Base-by-base conservation (phyloP, 2,113 vertebrate genomes). In the Sapayoa aenigma region DNA sequence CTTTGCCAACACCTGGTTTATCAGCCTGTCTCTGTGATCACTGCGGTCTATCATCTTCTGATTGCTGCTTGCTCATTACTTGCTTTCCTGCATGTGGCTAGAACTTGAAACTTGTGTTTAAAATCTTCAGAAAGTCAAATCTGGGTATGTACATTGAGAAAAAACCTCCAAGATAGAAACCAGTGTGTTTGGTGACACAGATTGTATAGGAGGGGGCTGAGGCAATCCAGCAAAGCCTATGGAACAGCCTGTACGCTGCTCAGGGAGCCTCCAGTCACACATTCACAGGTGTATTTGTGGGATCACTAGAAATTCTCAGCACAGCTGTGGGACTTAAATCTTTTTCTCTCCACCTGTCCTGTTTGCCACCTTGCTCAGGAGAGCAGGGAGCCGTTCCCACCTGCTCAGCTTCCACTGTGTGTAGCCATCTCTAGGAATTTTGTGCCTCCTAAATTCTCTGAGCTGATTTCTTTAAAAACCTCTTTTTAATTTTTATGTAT, bases 1-100 rank as follows among this genome's bases (percentile, higher is more conserved):
- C 52, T 25, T 88, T 94, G 62, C n/a, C 71, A 71, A 72, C 37
- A 84, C 62, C 23, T 66, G 42, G 12, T 74, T 88, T 92, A 18
- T 90, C 46, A 46, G 37, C 46, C n/a, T 60, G 46, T 44, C 14
- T 52, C 77, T 90, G 33, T 41, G 71, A 60, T 76, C 37, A 5
- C 37, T 53, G 67, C 58, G 83, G 41, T 46, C 53, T 27, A 0
- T 41, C 25, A 18, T 56, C 21, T 68, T 58, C 50, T 83, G 31
- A 75, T 66, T 1, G 2, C 65, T 84, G 67, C 8, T 68, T 77
- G 42, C 47, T 74, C 58, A 7, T 65, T 72, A 20, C 53, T 65
- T 60, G 21, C 46, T 77, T n/a, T 91, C 23, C 82, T 59, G 59
- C 11, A 2, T 23, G 31, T 42, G 31, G 25, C 25, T 91, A 46